Evolutionary conservation across 2,888 invertebrate genomes (phyloP).

Genomic region (Lasius platythorax): DNA sequence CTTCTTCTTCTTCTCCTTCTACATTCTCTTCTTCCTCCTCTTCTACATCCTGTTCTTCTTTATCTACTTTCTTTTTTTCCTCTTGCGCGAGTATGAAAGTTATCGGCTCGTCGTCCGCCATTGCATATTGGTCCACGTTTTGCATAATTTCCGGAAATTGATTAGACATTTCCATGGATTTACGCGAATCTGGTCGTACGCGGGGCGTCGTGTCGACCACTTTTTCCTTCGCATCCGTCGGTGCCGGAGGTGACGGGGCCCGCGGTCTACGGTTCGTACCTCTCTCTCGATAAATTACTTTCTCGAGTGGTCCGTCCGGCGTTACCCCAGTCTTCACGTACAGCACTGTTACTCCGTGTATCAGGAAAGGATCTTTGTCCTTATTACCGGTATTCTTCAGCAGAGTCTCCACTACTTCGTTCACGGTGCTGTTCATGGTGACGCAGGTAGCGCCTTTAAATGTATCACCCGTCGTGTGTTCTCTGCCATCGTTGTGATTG

Average conservation of each 20-base stretch:
- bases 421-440: slow-evolving; percentile 82
- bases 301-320: slow-evolving; percentile 72
- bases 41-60: slow-evolving; percentile 42
- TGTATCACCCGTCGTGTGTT: slow-evolving; percentile 8
- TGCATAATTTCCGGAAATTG: slow-evolving; percentile 81
- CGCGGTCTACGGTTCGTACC: slow-evolving; percentile 79
- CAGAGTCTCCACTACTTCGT: slow-evolving; percentile 79
- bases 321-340: slow-evolving; percentile 80
- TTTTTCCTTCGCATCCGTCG: slow-evolving; percentile 52
- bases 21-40: slow-evolving; percentile 6
- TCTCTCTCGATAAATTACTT: slow-evolving; percentile 80
- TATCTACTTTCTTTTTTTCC: slow-evolving; percentile 15
- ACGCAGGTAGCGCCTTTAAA: slow-evolving; percentile 75
- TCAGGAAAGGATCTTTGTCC: slow-evolving; percentile 80
- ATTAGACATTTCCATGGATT: slow-evolving; percentile 49
- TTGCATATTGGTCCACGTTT: slow-evolving; percentile 74
- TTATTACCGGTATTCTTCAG: slow-evolving; percentile 80
- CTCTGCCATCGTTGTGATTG: not conserved
- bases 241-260: slow-evolving; percentile 26
- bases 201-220: slow-evolving; percentile 76
- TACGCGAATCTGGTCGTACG: slow-evolving; percentile 68
- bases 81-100: slow-evolving; percentile 64
- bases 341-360: slow-evolving; percentile 80
- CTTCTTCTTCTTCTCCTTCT: slow-evolving; percentile 2
- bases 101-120: slow-evolving; percentile 73